A percentile compares a stretch with the other conserved stretches of the same genome.
These are phyloP conservation scores for Bombus waltoni DNA, from an alignment of 1,140 invertebrate genomes.

Conservation along the genomic window DNA sequence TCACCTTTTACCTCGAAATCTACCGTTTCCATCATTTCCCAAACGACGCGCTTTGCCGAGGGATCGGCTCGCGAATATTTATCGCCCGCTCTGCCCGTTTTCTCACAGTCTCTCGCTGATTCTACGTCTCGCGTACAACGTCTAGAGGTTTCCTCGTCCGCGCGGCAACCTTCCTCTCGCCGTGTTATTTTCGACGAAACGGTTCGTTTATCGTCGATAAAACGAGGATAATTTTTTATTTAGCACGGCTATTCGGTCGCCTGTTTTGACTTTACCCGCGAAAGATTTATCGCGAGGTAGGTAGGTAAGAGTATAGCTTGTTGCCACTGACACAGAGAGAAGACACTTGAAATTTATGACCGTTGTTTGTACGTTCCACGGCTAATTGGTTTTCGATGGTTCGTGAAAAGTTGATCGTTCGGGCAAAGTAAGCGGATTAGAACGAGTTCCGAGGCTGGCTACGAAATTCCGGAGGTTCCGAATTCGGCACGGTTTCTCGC, in stretches of 20 bases:
- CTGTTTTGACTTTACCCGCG: background rate
- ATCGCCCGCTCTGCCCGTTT: background rate
- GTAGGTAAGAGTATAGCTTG: background rate
- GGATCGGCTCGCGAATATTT: no score
- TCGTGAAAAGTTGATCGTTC: background rate
- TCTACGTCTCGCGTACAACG: background rate
- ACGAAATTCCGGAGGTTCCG: background rate
- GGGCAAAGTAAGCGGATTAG: background rate
- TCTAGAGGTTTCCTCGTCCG: background rate
- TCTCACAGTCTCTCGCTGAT: background rate
- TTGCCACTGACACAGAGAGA: no score
- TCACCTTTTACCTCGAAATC: background rate
- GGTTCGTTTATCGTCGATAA: background rate
- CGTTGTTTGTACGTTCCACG: background rate
- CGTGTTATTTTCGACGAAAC: conserved; percentile 1
- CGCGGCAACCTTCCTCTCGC: background rate
- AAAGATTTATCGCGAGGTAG: conserved; percentile 1
- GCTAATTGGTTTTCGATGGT: background rate
- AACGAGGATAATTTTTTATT: conserved; percentile 11
- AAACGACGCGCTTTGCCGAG: background rate
- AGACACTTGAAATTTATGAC: background rate
- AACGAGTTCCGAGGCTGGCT: no score
- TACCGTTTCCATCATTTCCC: background rate
- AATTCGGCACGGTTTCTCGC: background rate
- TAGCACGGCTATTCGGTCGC: background rate